A percentile compares a stretch with the other conserved stretches of the same genome.
Evolutionary conservation across 1,140 invertebrate genomes (phyloP).

Genomic region (Apis laboriosa): DNA sequence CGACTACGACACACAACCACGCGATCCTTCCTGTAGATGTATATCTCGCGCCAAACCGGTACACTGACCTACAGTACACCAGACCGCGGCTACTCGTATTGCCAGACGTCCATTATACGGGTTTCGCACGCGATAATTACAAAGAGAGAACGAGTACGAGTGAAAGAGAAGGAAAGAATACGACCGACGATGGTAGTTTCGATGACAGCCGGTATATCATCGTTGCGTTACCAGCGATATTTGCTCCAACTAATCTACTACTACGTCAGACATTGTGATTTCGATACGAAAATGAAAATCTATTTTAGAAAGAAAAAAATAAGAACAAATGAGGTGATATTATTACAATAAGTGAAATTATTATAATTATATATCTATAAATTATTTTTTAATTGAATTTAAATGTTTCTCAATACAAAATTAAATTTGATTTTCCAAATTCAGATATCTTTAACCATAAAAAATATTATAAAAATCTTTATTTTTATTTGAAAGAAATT

Average conservation of each 20-base stretch:
- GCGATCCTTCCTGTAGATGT: constrained; percentile 12
- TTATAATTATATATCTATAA: too few species aligned
- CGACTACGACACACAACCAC: not conserved
- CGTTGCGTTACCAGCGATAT: not conserved
- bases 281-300: too few species aligned
- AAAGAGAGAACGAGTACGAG: not conserved
- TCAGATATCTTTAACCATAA: too few species aligned
- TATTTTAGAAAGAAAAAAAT: too few species aligned
- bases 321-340: too few species aligned
- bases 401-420: too few species aligned
- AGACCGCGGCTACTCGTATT: constrained; percentile 56
- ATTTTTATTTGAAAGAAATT: too few species aligned
- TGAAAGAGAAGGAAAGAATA: not conserved
- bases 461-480: too few species aligned
- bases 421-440: too few species aligned
- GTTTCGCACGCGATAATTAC: constrained; percentile 68
- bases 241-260: not conserved
- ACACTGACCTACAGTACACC: constrained; percentile 68
- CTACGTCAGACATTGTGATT: not conserved
- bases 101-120: constrained; percentile 66
- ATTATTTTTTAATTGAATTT: too few species aligned
- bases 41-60: constrained; percentile 62
- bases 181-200: constrained; percentile 29
- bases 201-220: constrained; percentile 1
- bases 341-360: too few species aligned